Conservation (phyloP, 2,888 invertebrate genomes). For the Limnephilus rhombicus region DNA sequence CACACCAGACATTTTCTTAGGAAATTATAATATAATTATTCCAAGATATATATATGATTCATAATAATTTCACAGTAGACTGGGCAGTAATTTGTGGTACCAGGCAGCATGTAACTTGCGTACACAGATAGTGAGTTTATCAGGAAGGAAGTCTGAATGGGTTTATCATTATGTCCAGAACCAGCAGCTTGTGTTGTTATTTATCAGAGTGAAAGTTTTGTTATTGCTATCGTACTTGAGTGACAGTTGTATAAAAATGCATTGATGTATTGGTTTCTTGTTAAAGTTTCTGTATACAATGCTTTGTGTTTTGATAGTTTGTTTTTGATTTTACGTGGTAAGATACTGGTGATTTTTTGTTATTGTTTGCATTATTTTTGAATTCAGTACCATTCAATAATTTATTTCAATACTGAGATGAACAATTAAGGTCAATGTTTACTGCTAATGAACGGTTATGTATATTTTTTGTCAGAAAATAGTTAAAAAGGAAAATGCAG, state of each 20-base stretch:
- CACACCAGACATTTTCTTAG: background rate
- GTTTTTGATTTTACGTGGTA: background rate
- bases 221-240: background rate
- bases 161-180: constrained; percentile 15
- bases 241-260: background rate
- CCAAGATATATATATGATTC: background rate
- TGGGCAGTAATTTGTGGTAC: background rate
- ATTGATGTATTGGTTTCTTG: too few relatives aligned
- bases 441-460: background rate
- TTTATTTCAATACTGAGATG: background rate
- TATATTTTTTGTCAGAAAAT: background rate
- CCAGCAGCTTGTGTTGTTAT: constrained; percentile 46
- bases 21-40: background rate
- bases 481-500: background rate
- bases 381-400: background rate
- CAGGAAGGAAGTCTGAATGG: constrained; percentile 16
- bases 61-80: background rate
- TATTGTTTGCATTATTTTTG: background rate
- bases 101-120: background rate
- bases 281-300: too few relatives aligned
- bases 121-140: constrained; percentile 16
- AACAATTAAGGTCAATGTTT: background rate
- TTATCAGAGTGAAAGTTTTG: constrained; percentile 7
- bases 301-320: too few relatives aligned
- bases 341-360: background rate